Base-by-base conservation (phyloP, 2,113 vertebrate species). In the Prionailurus viverrinus region DNA sequence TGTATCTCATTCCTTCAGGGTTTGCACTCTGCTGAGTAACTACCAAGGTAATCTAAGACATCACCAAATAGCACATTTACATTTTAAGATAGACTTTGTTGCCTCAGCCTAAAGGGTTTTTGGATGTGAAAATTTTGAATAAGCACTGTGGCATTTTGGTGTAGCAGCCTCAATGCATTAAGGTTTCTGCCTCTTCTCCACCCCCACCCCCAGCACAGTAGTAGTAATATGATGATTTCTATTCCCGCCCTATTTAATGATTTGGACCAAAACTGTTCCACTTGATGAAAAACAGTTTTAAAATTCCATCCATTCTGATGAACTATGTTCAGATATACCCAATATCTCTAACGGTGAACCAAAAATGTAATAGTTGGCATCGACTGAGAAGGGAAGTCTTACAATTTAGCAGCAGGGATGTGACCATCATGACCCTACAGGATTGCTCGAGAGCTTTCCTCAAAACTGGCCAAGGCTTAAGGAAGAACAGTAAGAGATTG, bases 291-390 rank as follows among this genome's bases (percentile, higher is more conserved):
- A 92, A 41, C 27, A 23, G 55, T 71, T 88, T 86, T 29, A 63
- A 95, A 95, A 91, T 84, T 89, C 48, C 51, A 88, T 92, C 21
- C 14, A 36, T 41, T 86, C 51, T 90, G 33, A 25, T 74, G 33
- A 93, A 86, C 15, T 39, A 63, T 91, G 58, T 91, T 71, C 41
- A 45, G 51, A 90, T 19, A 41, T 89, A 74, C 41, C 58, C 63
- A 88, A 0, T 39, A 27, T 92, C 51, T 61, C 18, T 48, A 91
- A 51, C 88, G 51, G 48, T 81, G 69, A 83, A 82, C 39, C 29
- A n/a, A 78, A 95, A 93, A 87, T 83, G 10, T 19, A 51, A 69
- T 33, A 14, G 27, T 13, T 89, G 29, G 25, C 68, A 39, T 41
- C 0, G 0, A 48, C 25, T 63, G 45, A 74, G 45, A 95, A 89